A percentile compares a stretch with the other conserved stretches of the same genome.
These are phyloP conservation scores for Macrotus californicus DNA, from an alignment of 2,113 vertebrate genomes.

Conservation along the genomic window DNA sequence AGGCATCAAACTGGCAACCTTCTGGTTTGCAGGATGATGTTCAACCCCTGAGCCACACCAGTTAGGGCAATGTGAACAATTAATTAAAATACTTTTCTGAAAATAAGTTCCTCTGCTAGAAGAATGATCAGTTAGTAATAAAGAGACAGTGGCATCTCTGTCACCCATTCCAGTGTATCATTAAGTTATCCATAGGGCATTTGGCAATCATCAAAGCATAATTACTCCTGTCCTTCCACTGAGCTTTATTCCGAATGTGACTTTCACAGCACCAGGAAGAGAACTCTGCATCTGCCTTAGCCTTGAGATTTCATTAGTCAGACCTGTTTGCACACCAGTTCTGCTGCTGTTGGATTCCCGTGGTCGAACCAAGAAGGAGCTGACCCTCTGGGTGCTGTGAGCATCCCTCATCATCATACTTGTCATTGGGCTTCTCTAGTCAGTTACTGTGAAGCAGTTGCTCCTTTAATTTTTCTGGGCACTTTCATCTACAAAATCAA, in stretches of 20 bases:
- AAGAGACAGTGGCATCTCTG: not conserved
- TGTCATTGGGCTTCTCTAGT: no score
- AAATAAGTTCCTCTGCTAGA: not conserved
- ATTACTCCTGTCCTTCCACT: not conserved
- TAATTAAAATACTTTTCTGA: not conserved
- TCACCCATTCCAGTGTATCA: not conserved
- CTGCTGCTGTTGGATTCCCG: not conserved
- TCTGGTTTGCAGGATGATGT: no score
- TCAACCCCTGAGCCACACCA: no score
- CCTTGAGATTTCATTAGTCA: not conserved
- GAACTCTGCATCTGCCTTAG: not conserved
- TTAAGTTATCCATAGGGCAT: not conserved
- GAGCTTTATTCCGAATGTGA: slow-evolving; percentile 6
- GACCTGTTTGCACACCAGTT: not conserved
- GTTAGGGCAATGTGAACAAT: no score
- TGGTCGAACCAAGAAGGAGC: not conserved
- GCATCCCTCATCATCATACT: not conserved
- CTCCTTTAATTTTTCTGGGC: not conserved
- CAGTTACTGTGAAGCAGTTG: not conserved
- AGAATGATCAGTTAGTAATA: not conserved
- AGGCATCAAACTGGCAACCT: no score
- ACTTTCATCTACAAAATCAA: not conserved
- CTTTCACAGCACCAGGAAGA: not conserved
- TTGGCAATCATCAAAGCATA: not conserved
- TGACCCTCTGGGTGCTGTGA: not conserved